Evolutionary conservation across 2,888 invertebrate species (phyloP).

Genomic region (Serrognathus titanus): DNA sequence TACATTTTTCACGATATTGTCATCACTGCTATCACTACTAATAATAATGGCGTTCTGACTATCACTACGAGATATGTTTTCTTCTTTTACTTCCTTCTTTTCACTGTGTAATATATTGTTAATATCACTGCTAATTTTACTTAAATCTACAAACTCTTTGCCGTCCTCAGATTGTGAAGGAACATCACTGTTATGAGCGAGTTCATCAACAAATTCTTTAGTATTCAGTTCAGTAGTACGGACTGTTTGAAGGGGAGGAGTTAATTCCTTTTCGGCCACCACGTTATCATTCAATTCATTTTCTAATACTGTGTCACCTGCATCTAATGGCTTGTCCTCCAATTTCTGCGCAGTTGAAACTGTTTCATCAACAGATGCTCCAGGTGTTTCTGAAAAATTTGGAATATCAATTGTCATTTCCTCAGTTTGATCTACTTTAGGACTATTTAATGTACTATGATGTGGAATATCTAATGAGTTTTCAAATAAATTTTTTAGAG

Average conservation of each 20-base stretch:
- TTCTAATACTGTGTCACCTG: too few relatives aligned
- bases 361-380: too few relatives aligned
- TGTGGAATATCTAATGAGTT: neutral
- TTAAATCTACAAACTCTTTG: neutral
- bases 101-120: neutral
- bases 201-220: too few relatives aligned
- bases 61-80: neutral
- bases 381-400: too few relatives aligned
- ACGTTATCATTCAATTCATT: neutral
- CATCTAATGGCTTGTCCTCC: too few relatives aligned
- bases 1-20: neutral
- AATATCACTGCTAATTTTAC: constrained; percentile 2
- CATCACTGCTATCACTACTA: neutral
- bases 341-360: too few relatives aligned
- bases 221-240: too few relatives aligned
- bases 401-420: too few relatives aligned
- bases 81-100: neutral
- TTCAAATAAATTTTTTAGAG: constrained; percentile 11
- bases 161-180: constrained; percentile 1
- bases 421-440: too few relatives aligned
- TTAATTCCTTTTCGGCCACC: neutral
- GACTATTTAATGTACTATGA: too few relatives aligned
- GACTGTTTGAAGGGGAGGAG: neutral
- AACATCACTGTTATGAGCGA: too few relatives aligned
- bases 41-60: neutral